Conservation (phyloP, 2,113 vertebrate species). For the Vidua chalybeata region DNA sequence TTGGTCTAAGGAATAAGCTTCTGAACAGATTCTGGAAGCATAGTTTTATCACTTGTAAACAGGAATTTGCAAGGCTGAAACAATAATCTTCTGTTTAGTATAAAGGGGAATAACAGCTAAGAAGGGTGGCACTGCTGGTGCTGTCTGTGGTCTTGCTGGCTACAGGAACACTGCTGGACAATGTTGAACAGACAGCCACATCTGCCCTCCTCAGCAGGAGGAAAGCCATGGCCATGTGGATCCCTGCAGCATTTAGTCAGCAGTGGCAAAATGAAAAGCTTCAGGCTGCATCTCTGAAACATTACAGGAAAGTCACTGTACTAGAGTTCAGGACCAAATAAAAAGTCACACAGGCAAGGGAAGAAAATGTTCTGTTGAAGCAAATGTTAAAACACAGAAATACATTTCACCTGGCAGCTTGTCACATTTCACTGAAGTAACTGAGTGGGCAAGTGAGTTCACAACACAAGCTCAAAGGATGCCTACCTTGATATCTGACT, state of each 20-base stretch:
- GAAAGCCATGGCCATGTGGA: not conserved
- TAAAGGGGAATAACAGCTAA: not conserved
- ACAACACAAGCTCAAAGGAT: not conserved
- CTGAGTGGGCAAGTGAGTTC: not conserved
- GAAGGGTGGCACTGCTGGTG: not conserved
- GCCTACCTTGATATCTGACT: not conserved
- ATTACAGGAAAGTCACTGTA: not conserved
- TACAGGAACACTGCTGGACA: not conserved
- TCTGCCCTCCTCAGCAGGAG: not conserved
- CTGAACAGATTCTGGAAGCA: not conserved
- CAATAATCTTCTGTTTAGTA: not conserved
- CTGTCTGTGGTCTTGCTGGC: not conserved
- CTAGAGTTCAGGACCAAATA: not conserved
- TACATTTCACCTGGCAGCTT: not conserved
- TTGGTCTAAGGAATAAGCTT: not conserved
- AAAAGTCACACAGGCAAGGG: not conserved
- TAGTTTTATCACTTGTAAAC: not conserved
- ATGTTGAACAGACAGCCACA: not conserved
- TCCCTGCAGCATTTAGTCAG: not conserved
- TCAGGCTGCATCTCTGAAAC: not conserved
- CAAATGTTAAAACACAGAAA: not conserved
- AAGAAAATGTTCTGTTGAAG: not conserved
- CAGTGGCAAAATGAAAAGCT: not conserved
- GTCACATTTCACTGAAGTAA: not conserved
- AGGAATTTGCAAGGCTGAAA: not conserved